A percentile compares a stretch with the other conserved stretches of the same genome.
Evolutionary conservation across 2,888 invertebrate species (phyloP).

Genomic region (Linnaemya vulpina): DNA sequence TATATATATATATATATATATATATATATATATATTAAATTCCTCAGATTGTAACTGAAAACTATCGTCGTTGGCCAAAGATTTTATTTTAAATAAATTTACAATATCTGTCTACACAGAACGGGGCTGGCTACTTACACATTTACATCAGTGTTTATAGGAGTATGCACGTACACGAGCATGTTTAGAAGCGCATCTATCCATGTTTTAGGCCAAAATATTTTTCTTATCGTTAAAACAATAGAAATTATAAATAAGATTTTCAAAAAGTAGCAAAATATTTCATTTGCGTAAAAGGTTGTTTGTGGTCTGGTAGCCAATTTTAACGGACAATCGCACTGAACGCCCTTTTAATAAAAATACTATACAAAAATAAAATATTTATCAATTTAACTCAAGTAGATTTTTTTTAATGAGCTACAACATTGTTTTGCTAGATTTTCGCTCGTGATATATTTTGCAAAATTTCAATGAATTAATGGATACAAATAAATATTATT

Average conservation of each 20-base stretch:
- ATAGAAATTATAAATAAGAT: neutral
- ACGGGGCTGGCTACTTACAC: neutral
- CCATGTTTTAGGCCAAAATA: neutral
- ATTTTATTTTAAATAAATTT: neutral
- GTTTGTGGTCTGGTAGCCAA: neutral
- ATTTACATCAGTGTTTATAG: neutral
- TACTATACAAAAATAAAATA: no score
- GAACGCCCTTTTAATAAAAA: no score
- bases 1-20: no score
- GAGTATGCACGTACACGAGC: neutral
- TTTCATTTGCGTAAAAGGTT: neutral
- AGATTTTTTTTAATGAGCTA: no score
- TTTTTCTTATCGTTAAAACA: neutral
- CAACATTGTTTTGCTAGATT: no score
- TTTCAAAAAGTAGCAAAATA: neutral
- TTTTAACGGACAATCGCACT: neutral
- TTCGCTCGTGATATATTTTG: no score
- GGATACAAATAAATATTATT: no score
- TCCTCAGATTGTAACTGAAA: neutral
- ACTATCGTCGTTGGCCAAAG: neutral
- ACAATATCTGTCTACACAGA: no score
- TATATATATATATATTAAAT: neutral
- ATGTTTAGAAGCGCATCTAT: neutral
- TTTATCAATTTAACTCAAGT: no score
- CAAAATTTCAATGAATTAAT: no score